A percentile compares a stretch with the other conserved stretches of the same genome.
Conservation (phyloP, 2,797 vertebrate species). For the Cryptoblepharus egeriae region DNA sequence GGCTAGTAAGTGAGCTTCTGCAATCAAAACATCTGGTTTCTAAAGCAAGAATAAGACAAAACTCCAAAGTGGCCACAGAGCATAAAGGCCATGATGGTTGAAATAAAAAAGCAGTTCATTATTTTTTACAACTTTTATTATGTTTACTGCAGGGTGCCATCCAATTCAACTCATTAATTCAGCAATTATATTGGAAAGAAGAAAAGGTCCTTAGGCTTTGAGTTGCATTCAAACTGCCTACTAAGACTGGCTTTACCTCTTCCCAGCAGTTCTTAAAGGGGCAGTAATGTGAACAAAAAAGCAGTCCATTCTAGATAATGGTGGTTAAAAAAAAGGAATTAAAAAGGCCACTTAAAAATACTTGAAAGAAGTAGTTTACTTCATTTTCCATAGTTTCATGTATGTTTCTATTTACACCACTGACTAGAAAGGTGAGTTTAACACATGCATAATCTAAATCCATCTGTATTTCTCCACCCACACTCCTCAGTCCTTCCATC, state of each 20-base stretch:
- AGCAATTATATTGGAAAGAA: constrained; percentile 66
- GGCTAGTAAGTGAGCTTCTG: constrained; percentile 44
- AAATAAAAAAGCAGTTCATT: constrained; percentile 69
- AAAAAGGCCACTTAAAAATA: constrained; percentile 20
- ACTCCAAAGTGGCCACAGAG: constrained; percentile 53
- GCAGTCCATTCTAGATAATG: too few species aligned
- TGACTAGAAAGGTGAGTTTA: background rate
- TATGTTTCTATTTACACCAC: constrained; percentile 5
- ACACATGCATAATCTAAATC: too few species aligned
- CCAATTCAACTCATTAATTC: constrained; percentile 74
- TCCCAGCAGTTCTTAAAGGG: constrained; percentile 53
- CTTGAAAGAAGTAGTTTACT: background rate
- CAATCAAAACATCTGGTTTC: constrained; percentile 16
- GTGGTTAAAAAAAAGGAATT: background rate
- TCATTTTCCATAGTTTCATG: background rate
- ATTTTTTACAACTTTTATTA: constrained; percentile 75
- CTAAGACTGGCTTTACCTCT: constrained; percentile 59
- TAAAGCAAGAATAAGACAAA: constrained; percentile 34
- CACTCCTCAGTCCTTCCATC: background rate
- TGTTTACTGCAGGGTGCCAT: constrained; percentile 68
- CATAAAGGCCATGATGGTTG: constrained; percentile 55
- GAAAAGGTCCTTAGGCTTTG: constrained; percentile 65
- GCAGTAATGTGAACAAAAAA: constrained; percentile 43
- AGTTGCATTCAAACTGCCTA: constrained; percentile 70
- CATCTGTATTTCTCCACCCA: background rate